Percentiles rank a stretch among this genome's conserved stretches.
Evolutionary conservation across 1,140 invertebrate species (phyloP).

Genomic region (Drosophila mauritiana): DNA sequence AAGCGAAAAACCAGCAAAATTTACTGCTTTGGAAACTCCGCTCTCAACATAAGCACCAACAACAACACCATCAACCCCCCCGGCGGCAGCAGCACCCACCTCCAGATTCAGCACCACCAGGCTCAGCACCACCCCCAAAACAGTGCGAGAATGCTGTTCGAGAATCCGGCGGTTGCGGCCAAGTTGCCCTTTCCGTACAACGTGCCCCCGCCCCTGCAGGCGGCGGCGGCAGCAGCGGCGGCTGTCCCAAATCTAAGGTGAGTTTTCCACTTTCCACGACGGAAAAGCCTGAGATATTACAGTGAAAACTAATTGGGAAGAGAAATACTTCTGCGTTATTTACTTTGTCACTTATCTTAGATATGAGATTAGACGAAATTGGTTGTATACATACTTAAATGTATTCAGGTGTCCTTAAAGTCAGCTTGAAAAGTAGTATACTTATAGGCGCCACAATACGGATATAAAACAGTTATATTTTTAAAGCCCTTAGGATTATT

Average conservation of each 20-base stretch:
- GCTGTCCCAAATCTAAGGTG: slow-evolving; percentile 84
- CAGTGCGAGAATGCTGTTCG: slow-evolving; percentile 79
- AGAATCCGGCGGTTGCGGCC: slow-evolving; percentile 84
- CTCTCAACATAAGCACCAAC: slow-evolving; percentile 48
- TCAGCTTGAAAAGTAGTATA: no score
- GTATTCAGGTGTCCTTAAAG: no score
- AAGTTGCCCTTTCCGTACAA: slow-evolving; percentile 84
- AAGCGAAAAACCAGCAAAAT: slow-evolving; percentile 70
- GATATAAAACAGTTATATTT: no score
- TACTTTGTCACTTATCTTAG: no score
- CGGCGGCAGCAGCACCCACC: slow-evolving; percentile 20
- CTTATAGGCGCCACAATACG: no score
- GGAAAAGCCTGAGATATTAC: neutral
- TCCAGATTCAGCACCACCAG: slow-evolving; percentile 36
- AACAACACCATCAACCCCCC: slow-evolving; percentile 38
- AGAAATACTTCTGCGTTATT: no score
- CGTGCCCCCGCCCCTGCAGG: slow-evolving; percentile 83
- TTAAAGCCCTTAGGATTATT: no score
- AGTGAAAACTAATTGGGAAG: no score
- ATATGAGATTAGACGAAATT: no score
- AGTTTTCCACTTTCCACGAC: slow-evolving; percentile 30
- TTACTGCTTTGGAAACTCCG: slow-evolving; percentile 62
- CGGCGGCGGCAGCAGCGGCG: slow-evolving; percentile 81
- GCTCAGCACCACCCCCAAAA: slow-evolving; percentile 45
- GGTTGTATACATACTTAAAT: no score